Percentiles rank a stretch among this genome's conserved stretches.
Evolutionary conservation across 1,140 invertebrate genomes (phyloP).

Genomic region (Linepithema humile): DNA sequence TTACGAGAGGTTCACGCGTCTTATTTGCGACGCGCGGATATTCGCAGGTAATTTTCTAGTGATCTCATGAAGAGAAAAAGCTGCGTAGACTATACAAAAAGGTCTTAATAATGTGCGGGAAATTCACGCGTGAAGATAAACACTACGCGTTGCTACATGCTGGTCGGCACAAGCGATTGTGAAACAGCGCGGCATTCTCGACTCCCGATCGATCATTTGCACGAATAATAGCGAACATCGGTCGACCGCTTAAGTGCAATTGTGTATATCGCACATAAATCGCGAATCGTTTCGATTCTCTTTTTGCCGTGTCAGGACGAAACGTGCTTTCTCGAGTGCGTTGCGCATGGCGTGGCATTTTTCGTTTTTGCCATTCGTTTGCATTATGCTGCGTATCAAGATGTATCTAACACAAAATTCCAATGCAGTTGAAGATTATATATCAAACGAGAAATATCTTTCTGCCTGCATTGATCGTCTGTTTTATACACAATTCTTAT

Average conservation of each 20-base stretch:
- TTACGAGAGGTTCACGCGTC: conserved; percentile 44
- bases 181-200: conserved; percentile 6
- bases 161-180: not conserved
- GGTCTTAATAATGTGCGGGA: not conserved
- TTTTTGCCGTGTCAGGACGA: not conserved
- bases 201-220: not conserved
- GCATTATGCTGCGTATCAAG: not conserved
- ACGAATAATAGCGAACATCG: not conserved
- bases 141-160: conserved; percentile 16
- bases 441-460: not conserved
- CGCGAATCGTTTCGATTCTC: conserved; percentile 14
- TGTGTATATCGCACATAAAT: conserved; percentile 15
- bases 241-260: not conserved
- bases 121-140: conserved; percentile 27
- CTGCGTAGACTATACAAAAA: not conserved
- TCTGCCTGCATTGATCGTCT: not conserved
- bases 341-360: not conserved
- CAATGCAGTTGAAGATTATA: not conserved
- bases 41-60: conserved; percentile 48
- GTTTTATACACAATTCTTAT: not conserved
- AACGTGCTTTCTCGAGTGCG: not conserved
- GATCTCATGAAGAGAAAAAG: conserved; percentile 37
- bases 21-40: conserved; percentile 14
- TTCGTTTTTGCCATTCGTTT: not conserved
- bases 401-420: not conserved